Evolutionary conservation across 1,140 invertebrate species (phyloP).

Genomic region (Achatina immaculata): DNA sequence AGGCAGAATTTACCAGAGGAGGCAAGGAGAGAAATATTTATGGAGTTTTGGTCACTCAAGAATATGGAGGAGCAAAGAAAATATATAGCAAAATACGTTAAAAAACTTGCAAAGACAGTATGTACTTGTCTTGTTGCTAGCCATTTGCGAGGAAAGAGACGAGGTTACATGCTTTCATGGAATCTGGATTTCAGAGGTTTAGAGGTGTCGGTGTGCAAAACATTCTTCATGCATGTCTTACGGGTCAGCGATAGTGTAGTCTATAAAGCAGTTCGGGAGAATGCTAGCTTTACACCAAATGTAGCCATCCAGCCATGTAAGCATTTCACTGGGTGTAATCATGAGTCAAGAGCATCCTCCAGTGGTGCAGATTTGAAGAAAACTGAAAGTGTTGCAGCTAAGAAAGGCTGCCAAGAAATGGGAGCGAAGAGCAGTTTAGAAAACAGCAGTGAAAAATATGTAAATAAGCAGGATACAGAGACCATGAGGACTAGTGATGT

Average conservation of each 20-base stretch:
- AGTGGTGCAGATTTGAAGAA: neutral
- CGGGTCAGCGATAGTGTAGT: conserved; percentile 15
- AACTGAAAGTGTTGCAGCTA: neutral
- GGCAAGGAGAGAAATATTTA: neutral
- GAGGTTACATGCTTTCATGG: conserved; percentile 6
- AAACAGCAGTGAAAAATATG: neutral
- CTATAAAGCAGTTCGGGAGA: conserved; percentile 9
- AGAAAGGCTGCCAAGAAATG: neutral
- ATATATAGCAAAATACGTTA: conserved; percentile 8
- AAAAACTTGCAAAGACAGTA: neutral
- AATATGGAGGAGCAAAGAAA: conserved; percentile 15
- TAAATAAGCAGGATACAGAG: neutral
- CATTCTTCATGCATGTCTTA: conserved; percentile 20
- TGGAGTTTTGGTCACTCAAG: conserved; percentile 1
- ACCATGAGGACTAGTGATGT: neutral
- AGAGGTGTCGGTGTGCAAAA: conserved; percentile 1
- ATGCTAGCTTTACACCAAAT: neutral
- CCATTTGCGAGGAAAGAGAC: neutral
- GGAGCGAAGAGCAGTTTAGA: neutral
- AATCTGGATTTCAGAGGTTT: neutral
- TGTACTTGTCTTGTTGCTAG: conserved; percentile 15
- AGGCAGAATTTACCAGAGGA: neutral
- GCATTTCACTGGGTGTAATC: neutral
- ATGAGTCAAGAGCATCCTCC: neutral
- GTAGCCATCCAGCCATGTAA: neutral